Evolutionary conservation across 2,113 vertebrate genomes (phyloP).

Genomic region (Marcusenius ussheri): DNA sequence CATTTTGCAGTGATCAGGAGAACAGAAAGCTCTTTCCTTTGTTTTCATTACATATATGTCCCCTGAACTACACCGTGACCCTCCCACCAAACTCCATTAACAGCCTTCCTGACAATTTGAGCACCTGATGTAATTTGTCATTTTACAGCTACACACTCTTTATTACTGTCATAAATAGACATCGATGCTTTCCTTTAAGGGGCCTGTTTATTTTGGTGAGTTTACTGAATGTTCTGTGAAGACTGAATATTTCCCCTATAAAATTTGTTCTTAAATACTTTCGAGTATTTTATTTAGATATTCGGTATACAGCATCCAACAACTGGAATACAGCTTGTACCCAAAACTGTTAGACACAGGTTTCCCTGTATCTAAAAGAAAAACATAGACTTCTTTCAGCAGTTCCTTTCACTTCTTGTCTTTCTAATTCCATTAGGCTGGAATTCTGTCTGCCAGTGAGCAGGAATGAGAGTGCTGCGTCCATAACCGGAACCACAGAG

Average conservation of each 20-base stretch:
- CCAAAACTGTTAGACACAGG: neutral
- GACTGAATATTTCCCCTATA: neutral
- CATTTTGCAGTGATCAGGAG: neutral
- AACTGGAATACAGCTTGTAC: neutral
- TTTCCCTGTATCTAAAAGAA: neutral
- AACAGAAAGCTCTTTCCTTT: neutral
- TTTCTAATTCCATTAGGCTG: neutral
- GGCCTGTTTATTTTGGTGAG: conserved; percentile 50
- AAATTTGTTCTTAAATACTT: neutral
- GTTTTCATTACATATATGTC: neutral
- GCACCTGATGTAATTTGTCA: conserved; percentile 61
- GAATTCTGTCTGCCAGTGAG: neutral
- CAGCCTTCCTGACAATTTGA: conserved; percentile 44
- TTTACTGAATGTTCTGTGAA: neutral
- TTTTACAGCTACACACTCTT: conserved; percentile 55
- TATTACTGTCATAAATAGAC: conserved; percentile 72
- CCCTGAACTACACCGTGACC: neutral
- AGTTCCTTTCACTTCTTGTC: neutral
- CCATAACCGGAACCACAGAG: neutral
- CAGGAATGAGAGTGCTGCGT: neutral
- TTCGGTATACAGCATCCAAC: neutral
- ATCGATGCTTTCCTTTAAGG: conserved; percentile 71
- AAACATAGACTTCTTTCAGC: neutral
- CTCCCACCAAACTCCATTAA: conserved; percentile 14
- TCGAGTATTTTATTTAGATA: neutral